Evolutionary conservation across 2,888 invertebrate species (phyloP), one percentile per base, ranked within the genome.

Genomic region (Cephus spinipes): DNA sequence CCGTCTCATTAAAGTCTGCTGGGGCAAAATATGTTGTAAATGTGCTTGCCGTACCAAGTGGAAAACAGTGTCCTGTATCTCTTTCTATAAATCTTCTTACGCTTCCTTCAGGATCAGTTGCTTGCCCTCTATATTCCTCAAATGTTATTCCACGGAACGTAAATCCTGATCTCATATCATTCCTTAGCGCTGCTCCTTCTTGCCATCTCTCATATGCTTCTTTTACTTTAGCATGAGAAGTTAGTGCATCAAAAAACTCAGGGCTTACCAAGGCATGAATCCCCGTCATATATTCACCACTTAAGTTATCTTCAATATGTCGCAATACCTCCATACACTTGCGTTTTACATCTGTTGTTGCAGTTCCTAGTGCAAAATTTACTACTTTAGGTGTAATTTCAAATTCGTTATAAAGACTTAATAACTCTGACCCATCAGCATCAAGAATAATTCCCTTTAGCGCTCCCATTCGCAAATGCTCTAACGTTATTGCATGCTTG

Each of bases 321-420:
- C 77, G 40, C 55, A 77, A 77, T 77, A 77, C 77, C 36, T 77
- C 77, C 77, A 77, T 73, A 77, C 77, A 77, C 36, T 77, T 77
- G 1, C 77, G 33, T 55, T 77, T 77, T 73, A 77, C 73, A 77
- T 77, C 77, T n/a, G 77, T 73, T 11, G 73, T 77, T 73, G 77
- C 68, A 6, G 73, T 40, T 77, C 77, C 77, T 1, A 77, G 40
- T 33, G 79, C 79, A 75, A 79, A 79, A 76, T 79, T 76, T 79
- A 79, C 79, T 75, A 76, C 79, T 76, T 76, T 79, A 76, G 79
- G 79, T 75, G 76, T 79, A 0, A 79, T 76, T 79, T 76, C 76
- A 76, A 79, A 79, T 76, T 79, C 76, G 69, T 76, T 79, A 68
- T 79, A 76, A 73, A 79, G 73, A 76, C 73, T 79, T 71, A 76